These are phyloP conservation scores for Esox masquinongy DNA, from an alignment of 2,797 vertebrate genomes.

Conservation along the genomic window DNA sequence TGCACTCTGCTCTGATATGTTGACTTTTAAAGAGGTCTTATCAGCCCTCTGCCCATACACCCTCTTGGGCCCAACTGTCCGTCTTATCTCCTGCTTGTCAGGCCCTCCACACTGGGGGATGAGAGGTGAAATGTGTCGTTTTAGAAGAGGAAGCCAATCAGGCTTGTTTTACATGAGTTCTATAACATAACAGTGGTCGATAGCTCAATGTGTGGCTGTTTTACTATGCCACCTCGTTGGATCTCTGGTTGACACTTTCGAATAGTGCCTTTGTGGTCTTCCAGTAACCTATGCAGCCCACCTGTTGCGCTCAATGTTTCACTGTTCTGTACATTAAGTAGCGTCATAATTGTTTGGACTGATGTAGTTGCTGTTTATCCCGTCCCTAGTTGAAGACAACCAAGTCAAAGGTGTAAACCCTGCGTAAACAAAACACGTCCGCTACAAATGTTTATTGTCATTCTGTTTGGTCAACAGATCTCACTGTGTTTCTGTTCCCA, in stretches of 20 bases:
- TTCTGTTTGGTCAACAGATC: constrained; percentile 33
- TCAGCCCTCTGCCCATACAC: constrained; percentile 36
- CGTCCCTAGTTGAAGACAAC: not conserved
- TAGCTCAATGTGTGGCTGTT: constrained; percentile 1
- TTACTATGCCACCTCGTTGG: constrained; percentile 38
- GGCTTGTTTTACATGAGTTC: constrained; percentile 1
- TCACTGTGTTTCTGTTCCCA: constrained; percentile 47
- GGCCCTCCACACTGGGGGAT: constrained; percentile 31
- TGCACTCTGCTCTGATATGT: constrained; percentile 23
- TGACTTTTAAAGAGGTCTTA: constrained; percentile 39
- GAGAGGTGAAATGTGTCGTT: constrained; percentile 22
- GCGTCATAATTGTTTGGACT: not conserved
- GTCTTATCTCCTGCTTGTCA: constrained; percentile 56
- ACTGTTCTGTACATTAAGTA: not conserved
- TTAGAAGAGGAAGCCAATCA: constrained; percentile 11
- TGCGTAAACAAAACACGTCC: not conserved
- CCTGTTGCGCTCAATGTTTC: constrained; percentile 38
- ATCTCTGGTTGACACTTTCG: constrained; percentile 33
- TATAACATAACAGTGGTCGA: constrained; percentile 20
- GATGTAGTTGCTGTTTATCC: not conserved
- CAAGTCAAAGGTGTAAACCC: not conserved
- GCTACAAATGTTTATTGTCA: not conserved
- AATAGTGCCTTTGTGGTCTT: constrained; percentile 28
- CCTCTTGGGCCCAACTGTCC: constrained; percentile 44
- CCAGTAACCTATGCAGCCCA: constrained; percentile 16